Evolutionary conservation across 92 coral and sea anemone species (phyloP), one percentile per base, ranked within the genome.

Genomic region (Epizoanthus illoricatus): DNA sequence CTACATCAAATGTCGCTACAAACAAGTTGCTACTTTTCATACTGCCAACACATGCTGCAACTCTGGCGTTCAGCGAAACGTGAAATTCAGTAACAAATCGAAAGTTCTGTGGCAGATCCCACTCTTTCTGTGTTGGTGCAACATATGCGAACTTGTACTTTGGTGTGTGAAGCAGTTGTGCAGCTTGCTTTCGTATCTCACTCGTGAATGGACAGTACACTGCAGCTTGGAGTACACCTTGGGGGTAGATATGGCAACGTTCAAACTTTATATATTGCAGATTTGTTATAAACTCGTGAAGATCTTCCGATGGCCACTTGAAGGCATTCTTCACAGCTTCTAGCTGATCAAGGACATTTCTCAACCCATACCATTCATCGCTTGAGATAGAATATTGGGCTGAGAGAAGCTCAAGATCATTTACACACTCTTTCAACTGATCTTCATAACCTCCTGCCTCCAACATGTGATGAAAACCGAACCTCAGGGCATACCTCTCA

Each of bases 211-310:
- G 23, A 20, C 81, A 60, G 63, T 17, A 76, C 17, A 60, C 59
- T 3, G 81, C 81, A 41, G 70, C 81, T 76, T 76, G 81, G 19
- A 76, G 81, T 36, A 76, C 70, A 11, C 70, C 81, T 41, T 76
- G 81, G 2, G 81, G 81, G 70, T 61, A 76, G n/a, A 18, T 33
- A 5, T 9, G 69, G 23, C 70, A 39, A 59, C 81, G 42, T 62
- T n/a, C 58, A 61, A 18, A 60, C 23, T 69, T 43, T 61, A 76
- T 4, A 60, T 21, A 8, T 62, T 76, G 61, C 33, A 76, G 49
- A 40, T 61, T 76, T 60, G 33, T 10, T 2, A 76, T 39, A 0
- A 76, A 62, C 5, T n/a, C 45, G 57, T 59, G n/a, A 4, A 61
- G 70, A 16, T 59, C 54, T 7, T 40, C 65, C 20, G 40, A 36